phyloP scores from a whole-genome alignment of 2,888 invertebrate genomes.

The Caenorhabditis zanzibari region DNA sequence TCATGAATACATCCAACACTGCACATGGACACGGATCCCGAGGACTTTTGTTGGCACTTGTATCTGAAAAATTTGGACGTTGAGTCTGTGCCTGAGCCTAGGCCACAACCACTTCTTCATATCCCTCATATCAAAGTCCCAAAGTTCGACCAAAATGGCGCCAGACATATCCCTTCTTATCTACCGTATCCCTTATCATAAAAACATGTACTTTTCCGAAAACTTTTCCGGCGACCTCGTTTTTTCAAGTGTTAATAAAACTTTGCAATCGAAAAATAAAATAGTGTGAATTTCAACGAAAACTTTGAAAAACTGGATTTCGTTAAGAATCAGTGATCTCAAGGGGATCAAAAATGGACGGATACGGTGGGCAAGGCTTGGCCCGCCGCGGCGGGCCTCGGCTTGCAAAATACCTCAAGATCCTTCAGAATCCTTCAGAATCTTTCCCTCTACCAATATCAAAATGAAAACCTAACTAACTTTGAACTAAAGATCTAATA shows the following conservation, averaged over 20 bases:
- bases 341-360: not conserved
- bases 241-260: constrained; percentile 1
- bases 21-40: constrained; percentile 78
- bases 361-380: constrained; percentile 8
- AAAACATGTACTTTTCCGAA: constrained; percentile 27
- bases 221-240: not conserved
- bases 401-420: too few relatives aligned
- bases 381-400: too few relatives aligned
- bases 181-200: not conserved
- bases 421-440: too few relatives aligned
- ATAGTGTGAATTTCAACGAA: constrained; percentile 21
- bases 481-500: constrained; percentile 7
- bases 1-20: constrained; percentile 81
- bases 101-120: too few relatives aligned
- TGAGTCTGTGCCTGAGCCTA: too few relatives aligned
- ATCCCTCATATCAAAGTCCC: not conserved
- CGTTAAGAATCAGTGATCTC: not conserved
- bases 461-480: not conserved
- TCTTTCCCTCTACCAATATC: not conserved
- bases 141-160: not conserved
- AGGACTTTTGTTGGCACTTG: constrained; percentile 78
- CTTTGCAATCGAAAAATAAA: not conserved
- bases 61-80: constrained; percentile 70
- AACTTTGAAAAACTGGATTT: constrained; percentile 27
- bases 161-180: constrained; percentile 11